These are phyloP conservation scores for Smutsia gigantea DNA, from an alignment of 2,797 vertebrate species.

Conservation along the genomic window DNA sequence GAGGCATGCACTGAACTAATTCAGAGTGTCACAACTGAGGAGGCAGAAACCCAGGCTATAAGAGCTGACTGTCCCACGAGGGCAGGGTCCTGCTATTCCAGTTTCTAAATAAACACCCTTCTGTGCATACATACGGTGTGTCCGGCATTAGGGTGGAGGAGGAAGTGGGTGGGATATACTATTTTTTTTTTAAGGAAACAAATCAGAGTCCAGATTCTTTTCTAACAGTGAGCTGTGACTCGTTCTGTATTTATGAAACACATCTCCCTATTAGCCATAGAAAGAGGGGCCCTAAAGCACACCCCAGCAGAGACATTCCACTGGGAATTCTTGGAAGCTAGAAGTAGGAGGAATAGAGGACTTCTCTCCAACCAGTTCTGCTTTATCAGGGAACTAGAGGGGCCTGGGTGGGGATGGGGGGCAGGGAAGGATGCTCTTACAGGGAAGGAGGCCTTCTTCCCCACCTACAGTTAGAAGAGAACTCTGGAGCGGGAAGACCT, in stretches of 20 bases:
- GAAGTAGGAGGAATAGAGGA: not conserved
- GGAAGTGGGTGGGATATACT: not conserved
- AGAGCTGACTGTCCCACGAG: not conserved
- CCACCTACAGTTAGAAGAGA: not conserved
- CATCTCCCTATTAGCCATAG: not conserved
- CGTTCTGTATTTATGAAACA: not conserved
- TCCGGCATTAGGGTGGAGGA: not conserved
- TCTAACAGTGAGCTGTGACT: not conserved
- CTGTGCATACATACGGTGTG: not conserved
- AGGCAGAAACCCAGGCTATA: not conserved
- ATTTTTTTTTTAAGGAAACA: constrained; percentile 11
- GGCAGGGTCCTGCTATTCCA: not conserved
- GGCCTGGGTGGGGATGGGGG: not conserved
- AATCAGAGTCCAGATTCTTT: not conserved
- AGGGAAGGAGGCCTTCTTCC: not conserved
- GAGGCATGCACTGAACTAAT: constrained; percentile 54
- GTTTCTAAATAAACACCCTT: not conserved
- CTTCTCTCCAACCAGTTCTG: not conserved
- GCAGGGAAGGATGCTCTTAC: not conserved
- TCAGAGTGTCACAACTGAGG: constrained; percentile 10
- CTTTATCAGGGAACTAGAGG: not conserved
- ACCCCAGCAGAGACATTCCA: not conserved
- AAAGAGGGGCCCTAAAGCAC: not conserved
- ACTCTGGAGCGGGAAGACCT: not conserved
- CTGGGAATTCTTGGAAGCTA: not conserved